phyloP scores from a whole-genome alignment of 2,797 vertebrate genomes.

The Aldrovandia affinis region DNA sequence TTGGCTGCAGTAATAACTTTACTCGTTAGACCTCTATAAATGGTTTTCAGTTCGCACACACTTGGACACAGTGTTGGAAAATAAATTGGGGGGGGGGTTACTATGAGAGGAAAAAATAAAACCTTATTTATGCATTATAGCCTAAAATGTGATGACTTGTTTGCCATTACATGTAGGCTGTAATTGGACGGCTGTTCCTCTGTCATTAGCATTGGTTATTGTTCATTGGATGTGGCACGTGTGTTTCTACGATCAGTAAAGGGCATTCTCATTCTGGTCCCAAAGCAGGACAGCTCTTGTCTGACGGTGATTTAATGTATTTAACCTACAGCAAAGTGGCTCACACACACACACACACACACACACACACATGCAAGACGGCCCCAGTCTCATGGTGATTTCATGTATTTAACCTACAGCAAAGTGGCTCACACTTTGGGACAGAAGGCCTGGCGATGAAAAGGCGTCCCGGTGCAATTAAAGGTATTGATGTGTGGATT shows the following conservation, averaged over 20 bases:
- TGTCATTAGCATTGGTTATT: neutral
- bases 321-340: conserved; percentile 67
- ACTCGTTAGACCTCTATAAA: conserved; percentile 63
- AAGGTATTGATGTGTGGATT: conserved; percentile 68
- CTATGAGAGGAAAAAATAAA: neutral
- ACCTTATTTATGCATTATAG: neutral
- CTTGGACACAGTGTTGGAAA: neutral
- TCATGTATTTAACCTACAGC: conserved; percentile 73
- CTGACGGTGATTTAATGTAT: conserved; percentile 62
- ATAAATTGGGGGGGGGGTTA: neutral
- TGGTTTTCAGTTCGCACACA: neutral
- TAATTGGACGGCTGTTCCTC: neutral
- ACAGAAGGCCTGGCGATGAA: conserved; percentile 52
- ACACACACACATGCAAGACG: no score
- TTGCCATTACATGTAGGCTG: neutral
- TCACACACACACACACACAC: no score
- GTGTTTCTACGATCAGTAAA: neutral
- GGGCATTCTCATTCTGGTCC: neutral
- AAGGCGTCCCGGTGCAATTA: conserved; percentile 66
- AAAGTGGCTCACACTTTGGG: conserved; percentile 49
- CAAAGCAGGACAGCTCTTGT: neutral
- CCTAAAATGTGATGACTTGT: neutral
- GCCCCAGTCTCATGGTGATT: conserved; percentile 33
- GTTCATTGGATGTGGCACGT: neutral
- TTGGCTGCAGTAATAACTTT: conserved; percentile 71